Evolutionary conservation across 1,140 invertebrate species (phyloP).

Genomic region (Thaumatotibia leucotreta): DNA sequence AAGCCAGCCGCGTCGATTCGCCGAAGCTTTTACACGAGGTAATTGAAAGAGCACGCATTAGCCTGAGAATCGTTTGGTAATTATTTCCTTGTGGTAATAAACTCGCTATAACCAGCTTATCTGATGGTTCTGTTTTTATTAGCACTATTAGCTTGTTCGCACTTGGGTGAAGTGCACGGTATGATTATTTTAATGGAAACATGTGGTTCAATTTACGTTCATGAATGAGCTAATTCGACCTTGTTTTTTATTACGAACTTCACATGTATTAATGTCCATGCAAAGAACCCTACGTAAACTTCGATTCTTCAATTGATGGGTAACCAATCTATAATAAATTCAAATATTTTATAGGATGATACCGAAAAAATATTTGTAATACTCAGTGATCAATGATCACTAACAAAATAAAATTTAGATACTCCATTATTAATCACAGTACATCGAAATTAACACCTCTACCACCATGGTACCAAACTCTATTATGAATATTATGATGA

Average conservation of each 20-base stretch:
- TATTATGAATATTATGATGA: too few species aligned
- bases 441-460: not conserved
- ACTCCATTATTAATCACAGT: too few species aligned
- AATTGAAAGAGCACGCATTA: slow-evolving; percentile 4
- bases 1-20: not conserved
- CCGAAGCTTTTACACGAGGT: slow-evolving; percentile 1
- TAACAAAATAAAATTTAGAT: too few species aligned
- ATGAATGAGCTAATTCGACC: not conserved
- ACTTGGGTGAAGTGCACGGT: not conserved
- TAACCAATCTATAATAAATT: too few species aligned
- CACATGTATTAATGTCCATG: too few species aligned
- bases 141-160: slow-evolving; percentile 2
- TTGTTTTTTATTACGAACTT: not conserved
- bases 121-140: slow-evolving; percentile 5
- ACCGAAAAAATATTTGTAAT: too few species aligned
- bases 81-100: slow-evolving; percentile 12
- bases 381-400: too few species aligned
- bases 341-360: too few species aligned
- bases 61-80: not conserved
- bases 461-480: not conserved
- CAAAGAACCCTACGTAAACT: too few species aligned
- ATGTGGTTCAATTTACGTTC: not conserved
- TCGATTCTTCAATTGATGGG: too few species aligned
- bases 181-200: slow-evolving; percentile 12
- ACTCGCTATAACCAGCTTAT: not conserved